A percentile compares a stretch with the other conserved stretches of the same genome.
These are phyloP conservation scores for Cosmopolites sordidus DNA, from an alignment of 2,888 invertebrate genomes.

Conservation along the genomic window DNA sequence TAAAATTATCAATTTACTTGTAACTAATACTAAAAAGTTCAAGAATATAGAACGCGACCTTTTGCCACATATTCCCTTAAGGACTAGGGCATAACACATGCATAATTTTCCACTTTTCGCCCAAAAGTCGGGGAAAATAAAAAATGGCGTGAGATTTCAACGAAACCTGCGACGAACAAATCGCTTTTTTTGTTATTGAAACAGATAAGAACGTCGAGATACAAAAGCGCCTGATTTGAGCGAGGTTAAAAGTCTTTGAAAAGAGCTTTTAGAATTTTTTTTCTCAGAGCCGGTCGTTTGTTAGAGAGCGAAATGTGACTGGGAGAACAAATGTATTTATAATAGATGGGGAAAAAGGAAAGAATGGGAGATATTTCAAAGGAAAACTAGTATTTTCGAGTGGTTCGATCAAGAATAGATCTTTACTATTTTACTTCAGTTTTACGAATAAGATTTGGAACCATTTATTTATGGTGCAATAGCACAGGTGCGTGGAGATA, in stretches of 20 bases:
- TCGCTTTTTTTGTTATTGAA: conserved; percentile 7
- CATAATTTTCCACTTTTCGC: conserved; percentile 3
- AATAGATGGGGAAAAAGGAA: background rate
- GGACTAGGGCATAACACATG: background rate
- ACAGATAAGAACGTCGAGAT: conserved; percentile 2
- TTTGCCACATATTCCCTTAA: no score
- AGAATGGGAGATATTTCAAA: background rate
- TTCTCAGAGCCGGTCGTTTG: conserved; percentile 2
- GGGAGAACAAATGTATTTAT: conserved; percentile 8
- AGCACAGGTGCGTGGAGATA: no score
- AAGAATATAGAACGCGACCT: no score
- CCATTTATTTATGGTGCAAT: no score
- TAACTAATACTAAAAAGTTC: no score
- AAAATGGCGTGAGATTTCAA: conserved; percentile 1
- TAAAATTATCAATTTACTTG: no score
- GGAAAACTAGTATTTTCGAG: no score
- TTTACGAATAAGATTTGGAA: no score
- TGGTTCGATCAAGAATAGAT: no score
- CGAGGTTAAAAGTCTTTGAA: conserved; percentile 7
- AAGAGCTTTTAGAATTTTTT: conserved; percentile 4
- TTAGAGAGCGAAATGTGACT: background rate
- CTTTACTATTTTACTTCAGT: no score
- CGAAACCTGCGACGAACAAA: conserved; percentile 4
- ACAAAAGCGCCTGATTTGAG: conserved; percentile 5
- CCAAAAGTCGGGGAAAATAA: background rate